These are phyloP conservation scores for Malacosoma neustria DNA, from an alignment of 2,888 invertebrate genomes.

Conservation along the genomic window DNA sequence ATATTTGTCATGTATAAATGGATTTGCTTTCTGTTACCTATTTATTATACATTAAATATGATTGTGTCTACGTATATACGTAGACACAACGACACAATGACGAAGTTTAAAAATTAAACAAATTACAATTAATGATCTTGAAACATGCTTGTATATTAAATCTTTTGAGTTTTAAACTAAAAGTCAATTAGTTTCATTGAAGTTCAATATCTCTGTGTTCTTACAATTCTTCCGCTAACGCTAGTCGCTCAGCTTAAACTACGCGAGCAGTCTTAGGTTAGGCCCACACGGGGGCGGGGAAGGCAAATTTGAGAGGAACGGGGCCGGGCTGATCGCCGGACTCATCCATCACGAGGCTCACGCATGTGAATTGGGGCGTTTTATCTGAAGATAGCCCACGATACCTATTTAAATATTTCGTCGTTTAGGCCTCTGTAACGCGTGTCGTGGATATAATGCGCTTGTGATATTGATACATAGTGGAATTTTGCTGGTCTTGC, in stretches of 20 bases:
- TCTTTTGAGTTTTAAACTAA: too few relatives aligned
- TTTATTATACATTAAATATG: too few relatives aligned
- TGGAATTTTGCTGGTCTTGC: background rate
- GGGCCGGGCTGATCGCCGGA: conserved; percentile 67
- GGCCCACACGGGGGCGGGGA: conserved; percentile 33
- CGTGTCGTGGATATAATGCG: background rate
- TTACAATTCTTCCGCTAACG: background rate
- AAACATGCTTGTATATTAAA: too few relatives aligned
- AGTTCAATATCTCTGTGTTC: too few relatives aligned
- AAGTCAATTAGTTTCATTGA: too few relatives aligned
- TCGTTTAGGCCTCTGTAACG: conserved; percentile 39
- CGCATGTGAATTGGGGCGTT: conserved; percentile 74
- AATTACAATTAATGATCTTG: too few relatives aligned
- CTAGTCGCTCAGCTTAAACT: background rate
- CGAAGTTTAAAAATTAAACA: too few relatives aligned
- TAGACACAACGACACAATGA: too few relatives aligned
- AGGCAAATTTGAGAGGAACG: conserved; percentile 66
- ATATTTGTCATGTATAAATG: too few relatives aligned
- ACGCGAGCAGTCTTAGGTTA: conserved; percentile 29
- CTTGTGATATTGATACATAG: background rate
- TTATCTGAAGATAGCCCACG: conserved; percentile 70
- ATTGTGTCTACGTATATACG: too few relatives aligned
- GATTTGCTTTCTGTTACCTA: too few relatives aligned
- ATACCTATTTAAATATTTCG: conserved; percentile 71
- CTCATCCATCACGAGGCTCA: conserved; percentile 72